Base-by-base conservation (phyloP, 1,140 invertebrate species). In the Armadillidium nasatum region DNA sequence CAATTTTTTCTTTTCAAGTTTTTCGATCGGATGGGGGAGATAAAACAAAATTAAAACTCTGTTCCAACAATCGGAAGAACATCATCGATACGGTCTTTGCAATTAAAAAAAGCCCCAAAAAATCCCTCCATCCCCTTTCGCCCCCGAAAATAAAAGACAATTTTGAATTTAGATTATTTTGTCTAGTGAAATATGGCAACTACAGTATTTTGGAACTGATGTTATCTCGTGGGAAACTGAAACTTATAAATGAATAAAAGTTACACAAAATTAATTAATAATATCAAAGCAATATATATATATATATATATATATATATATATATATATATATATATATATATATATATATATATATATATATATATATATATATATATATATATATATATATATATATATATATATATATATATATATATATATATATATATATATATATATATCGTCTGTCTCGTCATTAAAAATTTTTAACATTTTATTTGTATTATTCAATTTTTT, bases 281-380 rank as follows among this genome's bases (percentile, higher is more conserved):
- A 33, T 33, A 33, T 33, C 33, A 33, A 33, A 6, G 2, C 1
- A 33, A 33, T 33, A 33, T 33, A 33, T 33, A 33, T 33, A 33
- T 33, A 33, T 33, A 33, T 33, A 1, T 3, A 3, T 33, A 33
- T 33, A 33, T 33, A 33, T 33, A 33, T 33, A 33, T n/a, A 33
- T 33, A 33, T 33, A 33, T 33, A 33, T 33, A 3, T 3, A 3
- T 33, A 33, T 33, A 33, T 33, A 33, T 33, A 33, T 33, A 33
- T 33, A 33, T 33, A 33, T 33, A 33, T 33, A 33, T 33, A 33
- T 33, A 33, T 33, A 33, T 33, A 33, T 33, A 60, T 60, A 60
- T 50, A 60, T 60, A 60, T 60, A 60, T 60, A 60, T 60, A 60
- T n/a, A 15, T 60, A 60, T 60, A 60, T 60, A 60, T 60, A 60